Conservation (phyloP, 2,888 invertebrate genomes). For the Phanerotoma sp. region DNA sequence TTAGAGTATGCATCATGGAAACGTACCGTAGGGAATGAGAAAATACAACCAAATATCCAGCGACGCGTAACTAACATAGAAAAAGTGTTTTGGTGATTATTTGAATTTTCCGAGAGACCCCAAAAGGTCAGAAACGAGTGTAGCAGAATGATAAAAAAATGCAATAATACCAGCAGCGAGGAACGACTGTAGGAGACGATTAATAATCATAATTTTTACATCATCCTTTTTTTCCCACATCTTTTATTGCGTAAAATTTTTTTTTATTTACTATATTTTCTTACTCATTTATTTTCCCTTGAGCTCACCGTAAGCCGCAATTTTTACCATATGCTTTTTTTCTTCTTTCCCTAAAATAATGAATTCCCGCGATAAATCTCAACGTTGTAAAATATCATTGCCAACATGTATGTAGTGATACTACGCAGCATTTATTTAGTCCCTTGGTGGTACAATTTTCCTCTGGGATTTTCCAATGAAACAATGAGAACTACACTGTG, state of each 20-base stretch:
- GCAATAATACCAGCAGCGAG: too few species aligned
- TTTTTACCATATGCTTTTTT: constrained; percentile 36
- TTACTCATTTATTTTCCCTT: constrained; percentile 14
- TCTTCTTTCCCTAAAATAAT: constrained; percentile 34
- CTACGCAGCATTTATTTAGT: neutral
- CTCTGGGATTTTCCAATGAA: neutral
- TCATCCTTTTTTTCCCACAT: constrained; percentile 8
- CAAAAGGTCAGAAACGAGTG: neutral
- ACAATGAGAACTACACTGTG: neutral
- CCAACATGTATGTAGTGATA: neutral
- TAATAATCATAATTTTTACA: constrained; percentile 38
- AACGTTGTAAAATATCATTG: constrained; percentile 26
- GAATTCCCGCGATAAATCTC: constrained; percentile 43
- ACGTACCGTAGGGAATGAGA: neutral
- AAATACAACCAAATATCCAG: neutral
- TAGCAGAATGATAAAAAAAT: neutral
- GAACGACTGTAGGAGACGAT: constrained; percentile 27
- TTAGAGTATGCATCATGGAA: neutral
- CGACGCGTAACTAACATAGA: constrained; percentile 4
- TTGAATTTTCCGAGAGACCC: constrained; percentile 12
- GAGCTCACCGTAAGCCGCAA: constrained; percentile 23
- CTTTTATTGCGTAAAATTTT: constrained; percentile 20
- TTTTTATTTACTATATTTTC: constrained; percentile 12
- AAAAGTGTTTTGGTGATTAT: constrained; percentile 23
- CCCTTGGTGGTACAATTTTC: neutral